These are phyloP conservation scores for Lapara coniferarum DNA, from an alignment of 2,888 invertebrate genomes.

Conservation along the genomic window DNA sequence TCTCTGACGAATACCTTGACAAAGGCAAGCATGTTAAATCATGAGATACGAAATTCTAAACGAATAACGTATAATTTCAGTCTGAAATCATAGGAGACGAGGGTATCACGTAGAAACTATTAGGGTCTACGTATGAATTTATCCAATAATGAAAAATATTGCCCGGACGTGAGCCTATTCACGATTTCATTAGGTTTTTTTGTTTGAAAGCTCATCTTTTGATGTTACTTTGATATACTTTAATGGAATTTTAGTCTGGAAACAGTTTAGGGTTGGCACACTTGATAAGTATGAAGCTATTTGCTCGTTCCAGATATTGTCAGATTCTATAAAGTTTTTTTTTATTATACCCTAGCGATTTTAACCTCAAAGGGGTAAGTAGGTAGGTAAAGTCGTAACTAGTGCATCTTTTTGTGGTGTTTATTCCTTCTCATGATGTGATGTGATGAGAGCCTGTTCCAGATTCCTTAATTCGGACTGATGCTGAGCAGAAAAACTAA, in stretches of 20 bases:
- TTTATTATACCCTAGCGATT: too few species aligned
- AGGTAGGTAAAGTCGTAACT: too few species aligned
- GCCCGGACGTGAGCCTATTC: slow-evolving; percentile 52
- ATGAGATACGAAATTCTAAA: neutral
- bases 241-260: neutral
- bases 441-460: too few species aligned
- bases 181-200: slow-evolving; percentile 48
- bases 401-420: too few species aligned
- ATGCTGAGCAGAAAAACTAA: too few species aligned
- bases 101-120: slow-evolving; percentile 56
- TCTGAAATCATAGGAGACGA: slow-evolving; percentile 19
- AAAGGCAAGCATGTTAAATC: neutral
- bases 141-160: slow-evolving; percentile 66
- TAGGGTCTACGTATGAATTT: slow-evolving; percentile 56
- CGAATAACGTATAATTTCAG: slow-evolving; percentile 24
- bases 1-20: neutral
- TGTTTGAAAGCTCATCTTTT: slow-evolving; percentile 19
- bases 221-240: slow-evolving; percentile 3
- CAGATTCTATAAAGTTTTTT: too few species aligned
- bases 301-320: too few species aligned
- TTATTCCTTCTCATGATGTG: too few species aligned
- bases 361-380: too few species aligned
- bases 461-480: too few species aligned
- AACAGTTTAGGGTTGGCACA: too few species aligned
- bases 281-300: too few species aligned